Conservation (phyloP, 1,140 invertebrate genomes). For the Archivesica marissinica region DNA sequence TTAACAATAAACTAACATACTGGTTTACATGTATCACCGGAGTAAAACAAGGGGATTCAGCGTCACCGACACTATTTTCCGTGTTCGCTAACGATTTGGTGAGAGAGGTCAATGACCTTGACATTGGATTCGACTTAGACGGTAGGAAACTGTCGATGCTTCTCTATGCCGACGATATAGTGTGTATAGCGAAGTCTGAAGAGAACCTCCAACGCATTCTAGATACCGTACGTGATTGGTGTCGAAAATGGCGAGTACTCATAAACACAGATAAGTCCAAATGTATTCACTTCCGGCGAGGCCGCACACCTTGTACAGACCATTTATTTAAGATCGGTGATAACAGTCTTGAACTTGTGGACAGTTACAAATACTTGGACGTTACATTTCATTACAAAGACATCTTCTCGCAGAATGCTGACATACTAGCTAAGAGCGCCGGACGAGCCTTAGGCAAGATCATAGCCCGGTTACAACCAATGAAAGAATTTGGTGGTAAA, state of each 20-base stretch:
- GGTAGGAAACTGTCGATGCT: slow-evolving; percentile 22
- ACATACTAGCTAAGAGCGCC: slow-evolving; percentile 15
- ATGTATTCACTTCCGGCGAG: slow-evolving; percentile 44
- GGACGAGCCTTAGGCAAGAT: slow-evolving; percentile 17
- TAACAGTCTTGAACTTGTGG: not conserved
- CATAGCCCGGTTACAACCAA: slow-evolving; percentile 13
- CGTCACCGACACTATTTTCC: slow-evolving; percentile 39
- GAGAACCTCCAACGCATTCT: slow-evolving; percentile 46
- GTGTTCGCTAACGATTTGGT: slow-evolving; percentile 14
- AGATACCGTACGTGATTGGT: slow-evolving; percentile 44
- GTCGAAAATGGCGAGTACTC: slow-evolving; percentile 49
- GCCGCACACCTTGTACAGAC: not conserved
- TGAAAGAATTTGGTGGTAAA: slow-evolving; percentile 38
- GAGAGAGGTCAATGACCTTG: slow-evolving; percentile 17
- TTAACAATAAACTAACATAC: not conserved
- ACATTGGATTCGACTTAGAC: slow-evolving; percentile 9
- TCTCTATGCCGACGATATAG: slow-evolving; percentile 64
- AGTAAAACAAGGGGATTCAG: slow-evolving; percentile 22
- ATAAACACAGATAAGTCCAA: slow-evolving; percentile 53
- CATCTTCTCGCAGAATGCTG: not conserved
- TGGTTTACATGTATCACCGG: slow-evolving; percentile 15
- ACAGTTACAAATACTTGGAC: slow-evolving; percentile 58
- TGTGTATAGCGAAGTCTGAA: slow-evolving; percentile 28
- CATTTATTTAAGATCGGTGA: slow-evolving; percentile 7
- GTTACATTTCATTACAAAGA: slow-evolving; percentile 40